Percentiles rank a stretch among this genome's conserved stretches.
Conservation (phyloP, 2,888 invertebrate genomes). For the Cephus pygmeus region DNA sequence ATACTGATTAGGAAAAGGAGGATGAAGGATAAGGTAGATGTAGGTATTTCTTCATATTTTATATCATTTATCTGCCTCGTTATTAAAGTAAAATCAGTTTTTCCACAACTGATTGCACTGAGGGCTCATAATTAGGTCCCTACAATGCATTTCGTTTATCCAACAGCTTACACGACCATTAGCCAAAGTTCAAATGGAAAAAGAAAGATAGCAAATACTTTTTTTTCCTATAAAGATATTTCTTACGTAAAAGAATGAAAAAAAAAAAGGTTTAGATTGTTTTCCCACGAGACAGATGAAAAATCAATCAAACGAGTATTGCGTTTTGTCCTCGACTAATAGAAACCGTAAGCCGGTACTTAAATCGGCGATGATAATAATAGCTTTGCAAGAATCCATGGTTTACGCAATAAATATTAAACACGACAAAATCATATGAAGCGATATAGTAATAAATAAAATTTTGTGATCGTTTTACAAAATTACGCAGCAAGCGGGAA, state of each 20-base stretch:
- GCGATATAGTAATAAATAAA: slow-evolving; percentile 37
- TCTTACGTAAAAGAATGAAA: not conserved
- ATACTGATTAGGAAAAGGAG: slow-evolving; percentile 27
- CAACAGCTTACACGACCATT: slow-evolving; percentile 29
- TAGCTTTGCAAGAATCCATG: slow-evolving; percentile 34
- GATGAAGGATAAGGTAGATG: slow-evolving; percentile 28
- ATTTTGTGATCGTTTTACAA: slow-evolving; percentile 21
- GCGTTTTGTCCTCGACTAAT: not conserved
- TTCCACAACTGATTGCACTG: slow-evolving; percentile 17
- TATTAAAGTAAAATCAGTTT: slow-evolving; percentile 50
- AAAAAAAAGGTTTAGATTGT: not conserved
- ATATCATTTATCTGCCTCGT: slow-evolving; percentile 38
- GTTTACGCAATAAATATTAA: slow-evolving; percentile 42
- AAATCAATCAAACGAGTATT: not conserved
- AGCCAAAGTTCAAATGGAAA: slow-evolving; percentile 26
- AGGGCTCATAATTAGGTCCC: not conserved
- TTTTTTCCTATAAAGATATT: not conserved
- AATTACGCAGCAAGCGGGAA: slow-evolving; percentile 9
- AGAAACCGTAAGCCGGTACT: slow-evolving; percentile 22
- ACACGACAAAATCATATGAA: slow-evolving; percentile 24
- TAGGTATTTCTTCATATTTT: slow-evolving; percentile 40
- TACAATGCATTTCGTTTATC: slow-evolving; percentile 25
- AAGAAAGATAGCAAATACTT: slow-evolving; percentile 19
- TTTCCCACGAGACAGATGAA: not conserved
- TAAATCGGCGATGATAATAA: slow-evolving; percentile 14